Conservation (phyloP, 2,113 vertebrate species). For the Dasyornis broadbenti region DNA sequence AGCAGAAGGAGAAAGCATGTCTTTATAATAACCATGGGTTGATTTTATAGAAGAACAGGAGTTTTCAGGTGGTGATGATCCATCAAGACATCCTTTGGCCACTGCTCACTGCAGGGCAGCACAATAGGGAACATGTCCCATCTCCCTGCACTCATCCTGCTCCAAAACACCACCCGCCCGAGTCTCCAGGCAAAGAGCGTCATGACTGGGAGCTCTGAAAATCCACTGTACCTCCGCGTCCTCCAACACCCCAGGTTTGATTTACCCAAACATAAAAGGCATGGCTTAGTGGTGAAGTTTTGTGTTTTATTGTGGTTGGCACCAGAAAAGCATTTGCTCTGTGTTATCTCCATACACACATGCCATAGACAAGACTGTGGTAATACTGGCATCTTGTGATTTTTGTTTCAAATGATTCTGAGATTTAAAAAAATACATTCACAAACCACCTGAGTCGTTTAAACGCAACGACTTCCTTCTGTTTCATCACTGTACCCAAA, state of each 20-base stretch:
- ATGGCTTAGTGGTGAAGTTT: constrained; percentile 39
- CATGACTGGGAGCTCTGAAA: fast-evolving
- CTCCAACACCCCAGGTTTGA: not conserved
- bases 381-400: constrained; percentile 30
- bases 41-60: not conserved
- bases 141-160: not conserved
- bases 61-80: not conserved
- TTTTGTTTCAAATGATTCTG: constrained; percentile 47
- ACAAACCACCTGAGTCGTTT: constrained; percentile 59
- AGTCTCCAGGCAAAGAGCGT: not conserved
- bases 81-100: not conserved
- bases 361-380: constrained; percentile 42
- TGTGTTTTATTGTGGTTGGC: constrained; percentile 69
- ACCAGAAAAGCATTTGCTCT: constrained; percentile 60
- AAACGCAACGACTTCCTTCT: constrained; percentile 68
- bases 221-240: not conserved
- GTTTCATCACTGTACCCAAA: constrained; percentile 61
- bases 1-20: not conserved
- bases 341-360: constrained; percentile 46
- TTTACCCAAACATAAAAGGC: constrained; percentile 54
- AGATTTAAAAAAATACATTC: constrained; percentile 63
- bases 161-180: not conserved
- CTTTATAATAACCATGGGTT: not conserved
- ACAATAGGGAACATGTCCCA: fast-evolving
- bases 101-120: not conserved